Base-by-base conservation (phyloP, 2,888 invertebrate species). In the Heliconius sara region DNA sequence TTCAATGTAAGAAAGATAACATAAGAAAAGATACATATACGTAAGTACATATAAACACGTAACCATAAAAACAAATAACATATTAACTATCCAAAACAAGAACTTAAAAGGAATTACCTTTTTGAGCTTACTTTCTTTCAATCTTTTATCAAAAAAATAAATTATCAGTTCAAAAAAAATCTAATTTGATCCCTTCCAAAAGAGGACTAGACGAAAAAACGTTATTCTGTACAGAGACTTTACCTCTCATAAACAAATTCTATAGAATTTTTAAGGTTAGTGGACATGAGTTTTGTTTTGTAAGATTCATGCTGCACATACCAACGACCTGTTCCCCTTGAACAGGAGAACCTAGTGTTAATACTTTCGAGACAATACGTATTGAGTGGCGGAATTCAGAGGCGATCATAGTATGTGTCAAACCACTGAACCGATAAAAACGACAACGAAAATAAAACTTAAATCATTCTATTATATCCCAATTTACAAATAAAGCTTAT, bases 191-290 rank as follows among this genome's bases (percentile, higher is more conserved):
- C 73, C 34, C n/a, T 25, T 34, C 25, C 25, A 73, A 60, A 73
- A 60, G 73, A 16, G 73, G 73, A 73, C 39, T 73, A 73, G 72
- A 73, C 16, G n/a, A 13, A 68, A 25, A 25, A 9, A n/a, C 13
- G 57, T 73, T 16, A 30, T 57, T 57, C 52, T 3, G 25, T 60
- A n/a, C 16, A 7, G 25, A 34, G 72, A 57, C n/a, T n/a, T n/a
- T n/a, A n/a, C 25, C n/a, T 25, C 73, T 60, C 25, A 73, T 73
- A 73, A 60, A 60, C 60, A 73, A 60, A 60, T 73, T 60, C 3
- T 73, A 73, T 60, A n/a, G 34, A 25, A n/a, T 6, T 34, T 39
- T 7, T 73, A 52, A 7, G 52, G 52, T 52, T 52, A 52, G 19
- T 52, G 19, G 19, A 52, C 6, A 52, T 19, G 52, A 6, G 19